Evolutionary conservation across 2,797 vertebrate genomes (phyloP).

Genomic region (Ceryle rudis): DNA sequence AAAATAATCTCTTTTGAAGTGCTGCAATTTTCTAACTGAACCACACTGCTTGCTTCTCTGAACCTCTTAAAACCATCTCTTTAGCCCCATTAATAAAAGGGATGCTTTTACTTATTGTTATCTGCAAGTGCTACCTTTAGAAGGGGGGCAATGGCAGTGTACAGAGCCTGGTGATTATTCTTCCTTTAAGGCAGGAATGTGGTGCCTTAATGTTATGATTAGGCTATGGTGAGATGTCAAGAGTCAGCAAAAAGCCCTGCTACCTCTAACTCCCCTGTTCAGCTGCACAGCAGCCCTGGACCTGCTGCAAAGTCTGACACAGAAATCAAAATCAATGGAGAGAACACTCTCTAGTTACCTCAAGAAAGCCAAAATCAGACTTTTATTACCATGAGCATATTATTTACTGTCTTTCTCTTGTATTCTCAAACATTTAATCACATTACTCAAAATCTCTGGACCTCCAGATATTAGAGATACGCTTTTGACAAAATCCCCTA

Average conservation of each 20-base stretch:
- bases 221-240: neutral
- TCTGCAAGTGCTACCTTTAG: neutral
- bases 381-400: neutral
- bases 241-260: neutral
- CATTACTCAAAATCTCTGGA: neutral
- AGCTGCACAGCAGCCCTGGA: neutral
- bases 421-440: neutral
- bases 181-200: neutral
- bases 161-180: neutral
- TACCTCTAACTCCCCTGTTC: neutral
- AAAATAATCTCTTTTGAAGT: neutral
- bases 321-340: neutral
- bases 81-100: neutral
- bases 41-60: neutral
- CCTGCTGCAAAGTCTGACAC: neutral
- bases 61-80: neutral
- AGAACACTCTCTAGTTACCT: neutral
- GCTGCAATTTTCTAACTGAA: neutral
- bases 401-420: neutral
- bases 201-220: neutral
- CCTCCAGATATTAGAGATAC: neutral
- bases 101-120: neutral
- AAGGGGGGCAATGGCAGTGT: neutral
- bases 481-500: neutral
- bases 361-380: neutral